phyloP scores from a whole-genome alignment of 2,888 invertebrate species.

The Drosophila fulvimacula region DNA sequence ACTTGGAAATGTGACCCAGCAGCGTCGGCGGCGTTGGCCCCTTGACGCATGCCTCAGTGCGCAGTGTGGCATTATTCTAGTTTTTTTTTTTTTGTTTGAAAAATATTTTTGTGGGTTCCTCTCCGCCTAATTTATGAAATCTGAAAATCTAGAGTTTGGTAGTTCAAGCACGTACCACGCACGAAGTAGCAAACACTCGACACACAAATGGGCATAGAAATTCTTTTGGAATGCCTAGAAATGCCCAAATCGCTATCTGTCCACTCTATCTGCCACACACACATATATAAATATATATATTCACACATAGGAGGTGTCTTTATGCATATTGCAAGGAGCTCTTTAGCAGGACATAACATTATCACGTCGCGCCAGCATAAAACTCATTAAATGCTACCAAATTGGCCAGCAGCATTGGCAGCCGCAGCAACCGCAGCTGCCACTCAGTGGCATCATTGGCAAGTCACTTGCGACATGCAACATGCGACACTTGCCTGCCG shows the following conservation, averaged over 20 bases:
- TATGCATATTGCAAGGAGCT: constrained; percentile 32
- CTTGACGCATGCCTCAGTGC: constrained; percentile 49
- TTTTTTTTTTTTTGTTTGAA: neutral
- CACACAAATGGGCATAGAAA: constrained; percentile 64
- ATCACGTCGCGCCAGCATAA: constrained; percentile 67
- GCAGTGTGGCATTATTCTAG: constrained; percentile 3
- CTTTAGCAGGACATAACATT: constrained; percentile 48
- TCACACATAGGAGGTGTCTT: neutral
- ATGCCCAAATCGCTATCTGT: constrained; percentile 51
- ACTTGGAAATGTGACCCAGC: constrained; percentile 58
- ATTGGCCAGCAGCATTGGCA: constrained; percentile 37
- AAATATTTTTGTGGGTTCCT: constrained; percentile 31
- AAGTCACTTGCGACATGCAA: constrained; percentile 9
- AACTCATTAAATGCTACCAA: constrained; percentile 52
- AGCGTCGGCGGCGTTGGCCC: constrained; percentile 23
- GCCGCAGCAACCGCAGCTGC: constrained; percentile 19
- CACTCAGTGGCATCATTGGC: constrained; percentile 48
- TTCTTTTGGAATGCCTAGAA: constrained; percentile 47
- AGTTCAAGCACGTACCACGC: constrained; percentile 77
- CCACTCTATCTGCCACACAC: constrained; percentile 23
- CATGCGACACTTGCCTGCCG: constrained; percentile 25
- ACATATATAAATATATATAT: neutral
- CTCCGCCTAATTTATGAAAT: constrained; percentile 67
- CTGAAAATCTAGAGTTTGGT: constrained; percentile 68
- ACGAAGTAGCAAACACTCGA: constrained; percentile 56